phyloP scores from a whole-genome alignment of 2,113 vertebrate species.

The Alligator mississippiensis region DNA sequence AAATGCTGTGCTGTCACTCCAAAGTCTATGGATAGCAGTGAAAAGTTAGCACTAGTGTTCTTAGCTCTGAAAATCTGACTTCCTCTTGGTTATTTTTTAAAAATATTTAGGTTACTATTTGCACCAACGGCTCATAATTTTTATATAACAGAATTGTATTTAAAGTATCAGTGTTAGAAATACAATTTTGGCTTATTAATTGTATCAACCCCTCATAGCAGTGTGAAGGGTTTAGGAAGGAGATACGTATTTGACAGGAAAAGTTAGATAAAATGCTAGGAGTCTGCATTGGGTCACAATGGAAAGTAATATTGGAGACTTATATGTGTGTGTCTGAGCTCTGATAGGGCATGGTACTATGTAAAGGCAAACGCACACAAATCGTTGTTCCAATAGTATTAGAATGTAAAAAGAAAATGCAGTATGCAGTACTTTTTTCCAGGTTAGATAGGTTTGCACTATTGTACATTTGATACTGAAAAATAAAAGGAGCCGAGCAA shows the following conservation, averaged over 20 bases:
- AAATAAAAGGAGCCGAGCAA: not conserved
- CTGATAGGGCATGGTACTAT: slow-evolving; percentile 21
- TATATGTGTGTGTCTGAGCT: not conserved
- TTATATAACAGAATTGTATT: not conserved
- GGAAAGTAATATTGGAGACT: slow-evolving; percentile 11
- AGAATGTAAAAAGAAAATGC: slow-evolving; percentile 26
- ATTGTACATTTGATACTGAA: not conserved
- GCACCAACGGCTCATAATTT: not conserved
- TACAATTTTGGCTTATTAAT: not conserved
- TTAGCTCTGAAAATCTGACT: not conserved
- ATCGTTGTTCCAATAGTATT: slow-evolving; percentile 7
- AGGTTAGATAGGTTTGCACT: not conserved
- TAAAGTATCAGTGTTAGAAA: not conserved
- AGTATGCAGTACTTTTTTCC: not conserved
- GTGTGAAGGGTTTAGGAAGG: slow-evolving; percentile 24
- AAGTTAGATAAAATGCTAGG: not conserved
- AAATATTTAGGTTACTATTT: not conserved
- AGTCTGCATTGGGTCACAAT: not conserved
- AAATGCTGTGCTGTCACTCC: not conserved
- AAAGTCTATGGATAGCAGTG: not conserved
- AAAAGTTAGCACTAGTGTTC: no score
- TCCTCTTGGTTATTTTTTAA: not conserved
- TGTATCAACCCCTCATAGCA: not conserved
- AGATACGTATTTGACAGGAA: not conserved
- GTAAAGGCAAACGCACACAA: slow-evolving; percentile 40